Percentiles rank a stretch among this genome's conserved stretches.
These are phyloP conservation scores for Elephantulus edwardii DNA, from an alignment of 2,113 vertebrate genomes.

Conservation along the genomic window DNA sequence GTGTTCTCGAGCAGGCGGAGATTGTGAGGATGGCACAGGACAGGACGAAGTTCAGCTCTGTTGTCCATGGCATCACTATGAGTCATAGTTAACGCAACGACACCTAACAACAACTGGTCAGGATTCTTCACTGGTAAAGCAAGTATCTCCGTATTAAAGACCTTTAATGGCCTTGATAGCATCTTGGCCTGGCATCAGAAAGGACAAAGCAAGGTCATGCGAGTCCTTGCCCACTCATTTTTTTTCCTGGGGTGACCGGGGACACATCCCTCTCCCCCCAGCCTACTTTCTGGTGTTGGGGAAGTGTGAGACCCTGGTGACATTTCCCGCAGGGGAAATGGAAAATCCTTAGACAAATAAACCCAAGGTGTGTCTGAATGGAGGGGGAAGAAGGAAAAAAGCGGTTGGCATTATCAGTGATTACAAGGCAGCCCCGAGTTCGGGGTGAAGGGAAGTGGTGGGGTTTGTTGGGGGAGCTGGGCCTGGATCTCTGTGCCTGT, in stretches of 20 bases:
- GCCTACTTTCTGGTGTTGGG: background rate
- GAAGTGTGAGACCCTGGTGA: background rate
- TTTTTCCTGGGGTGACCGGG: background rate
- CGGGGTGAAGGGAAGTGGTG: background rate
- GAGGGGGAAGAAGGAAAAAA: background rate
- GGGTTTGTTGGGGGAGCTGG: background rate
- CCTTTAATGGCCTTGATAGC: background rate
- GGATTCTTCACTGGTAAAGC: background rate
- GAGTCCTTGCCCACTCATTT: background rate
- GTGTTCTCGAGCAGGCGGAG: too few relatives aligned
- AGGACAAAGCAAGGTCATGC: background rate
- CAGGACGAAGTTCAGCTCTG: too few relatives aligned
- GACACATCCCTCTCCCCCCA: background rate
- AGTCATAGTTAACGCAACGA: too few relatives aligned
- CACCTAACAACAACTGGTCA: too few relatives aligned
- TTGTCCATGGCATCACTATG: too few relatives aligned
- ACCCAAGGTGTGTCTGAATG: constrained; percentile 6
- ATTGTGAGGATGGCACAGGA: too few relatives aligned
- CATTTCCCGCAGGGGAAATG: constrained; percentile 66
- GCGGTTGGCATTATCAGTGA: background rate
- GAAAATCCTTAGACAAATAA: constrained; percentile 61
- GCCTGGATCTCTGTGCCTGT: background rate
- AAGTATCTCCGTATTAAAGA: background rate
- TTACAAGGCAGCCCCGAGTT: background rate
- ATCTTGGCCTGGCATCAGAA: background rate